Conservation (phyloP, 2,888 invertebrate species). For the Machimus rusticus region DNA sequence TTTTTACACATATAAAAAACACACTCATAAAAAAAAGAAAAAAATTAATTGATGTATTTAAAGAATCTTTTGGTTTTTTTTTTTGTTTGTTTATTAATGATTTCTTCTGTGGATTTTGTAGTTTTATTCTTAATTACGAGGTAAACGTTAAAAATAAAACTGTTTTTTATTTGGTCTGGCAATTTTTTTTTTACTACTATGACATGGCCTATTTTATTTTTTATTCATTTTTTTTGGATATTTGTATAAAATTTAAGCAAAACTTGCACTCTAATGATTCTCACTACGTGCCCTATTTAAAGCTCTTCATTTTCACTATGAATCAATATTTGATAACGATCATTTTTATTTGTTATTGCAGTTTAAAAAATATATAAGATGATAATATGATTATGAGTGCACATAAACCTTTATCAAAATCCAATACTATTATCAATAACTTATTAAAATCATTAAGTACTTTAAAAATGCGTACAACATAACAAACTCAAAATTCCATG, state of each 20-base stretch:
- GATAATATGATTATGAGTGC: too few species aligned
- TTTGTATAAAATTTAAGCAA: not conserved
- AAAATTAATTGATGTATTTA: conserved; percentile 27
- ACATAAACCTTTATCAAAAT: too few species aligned
- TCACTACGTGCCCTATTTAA: not conserved
- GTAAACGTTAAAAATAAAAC: conserved; percentile 1
- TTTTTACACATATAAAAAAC: conserved; percentile 35
- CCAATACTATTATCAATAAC: not conserved
- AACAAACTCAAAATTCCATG: too few species aligned
- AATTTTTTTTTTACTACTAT: not conserved
- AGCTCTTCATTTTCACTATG: not conserved
- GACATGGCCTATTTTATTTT: conserved; percentile 35
- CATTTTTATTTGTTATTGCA: not conserved
- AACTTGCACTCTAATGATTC: conserved; percentile 19
- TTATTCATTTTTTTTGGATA: not conserved
- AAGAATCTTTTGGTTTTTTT: not conserved
- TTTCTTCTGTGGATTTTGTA: not conserved
- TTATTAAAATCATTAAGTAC: not conserved
- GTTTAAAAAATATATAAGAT: not conserved
- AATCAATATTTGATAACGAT: not conserved
- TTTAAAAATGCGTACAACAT: not conserved
- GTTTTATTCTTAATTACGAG: conserved; percentile 21
- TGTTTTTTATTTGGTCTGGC: conserved; percentile 5
- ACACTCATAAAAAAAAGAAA: conserved; percentile 36
- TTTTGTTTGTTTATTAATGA: too few species aligned